Evolutionary conservation across 2,113 vertebrate genomes (phyloP).

Genomic region (Gymnorhina tibicen): DNA sequence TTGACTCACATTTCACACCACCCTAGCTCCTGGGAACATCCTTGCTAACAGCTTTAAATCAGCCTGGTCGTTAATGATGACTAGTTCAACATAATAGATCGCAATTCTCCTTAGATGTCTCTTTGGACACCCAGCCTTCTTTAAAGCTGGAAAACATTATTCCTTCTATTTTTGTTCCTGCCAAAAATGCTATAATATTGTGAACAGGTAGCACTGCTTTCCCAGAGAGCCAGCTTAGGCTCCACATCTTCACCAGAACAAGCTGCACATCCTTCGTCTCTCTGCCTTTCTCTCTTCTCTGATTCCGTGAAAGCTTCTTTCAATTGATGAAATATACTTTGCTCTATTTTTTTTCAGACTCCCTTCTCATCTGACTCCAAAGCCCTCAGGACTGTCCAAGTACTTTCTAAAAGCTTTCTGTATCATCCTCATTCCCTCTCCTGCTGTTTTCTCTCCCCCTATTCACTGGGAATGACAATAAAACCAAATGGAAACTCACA

Average conservation of each 20-base stretch:
- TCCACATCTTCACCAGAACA: neutral
- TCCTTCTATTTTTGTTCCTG: neutral
- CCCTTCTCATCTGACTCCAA: neutral
- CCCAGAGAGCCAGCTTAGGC: neutral
- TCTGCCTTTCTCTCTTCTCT: neutral
- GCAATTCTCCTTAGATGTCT: neutral
- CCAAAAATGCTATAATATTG: neutral
- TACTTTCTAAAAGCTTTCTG: neutral
- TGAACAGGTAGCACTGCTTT: neutral
- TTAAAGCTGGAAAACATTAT: neutral
- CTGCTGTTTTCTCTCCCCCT: neutral
- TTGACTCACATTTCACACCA: neutral
- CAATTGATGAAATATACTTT: rapidly evolving
- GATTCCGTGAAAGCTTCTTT: neutral
- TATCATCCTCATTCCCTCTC: neutral
- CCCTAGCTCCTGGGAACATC: neutral
- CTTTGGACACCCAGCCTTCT: neutral
- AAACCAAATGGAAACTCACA: constrained; percentile 10
- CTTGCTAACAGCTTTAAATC: neutral
- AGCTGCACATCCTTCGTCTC: neutral
- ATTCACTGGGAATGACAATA: neutral
- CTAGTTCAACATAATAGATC: neutral
- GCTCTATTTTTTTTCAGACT: neutral
- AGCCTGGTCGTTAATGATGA: neutral
- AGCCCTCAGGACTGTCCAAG: neutral